These are phyloP conservation scores for Boulengerochromis microlepis DNA, from an alignment of 2,113 vertebrate species.

Conservation along the genomic window DNA sequence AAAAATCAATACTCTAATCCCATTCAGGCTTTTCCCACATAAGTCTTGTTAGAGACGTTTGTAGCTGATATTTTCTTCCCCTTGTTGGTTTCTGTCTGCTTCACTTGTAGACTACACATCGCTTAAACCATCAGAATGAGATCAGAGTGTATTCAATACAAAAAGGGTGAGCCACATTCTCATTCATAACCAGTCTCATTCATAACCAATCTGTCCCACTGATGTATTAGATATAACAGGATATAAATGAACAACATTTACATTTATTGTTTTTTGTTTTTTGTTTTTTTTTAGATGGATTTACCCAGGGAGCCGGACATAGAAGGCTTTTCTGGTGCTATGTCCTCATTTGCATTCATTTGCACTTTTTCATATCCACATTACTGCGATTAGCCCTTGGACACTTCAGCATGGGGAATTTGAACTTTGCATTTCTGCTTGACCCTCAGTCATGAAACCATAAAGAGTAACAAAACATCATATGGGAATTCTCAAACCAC, in stretches of 20 bases:
- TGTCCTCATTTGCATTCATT: not conserved
- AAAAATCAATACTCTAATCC: slow-evolving; percentile 45
- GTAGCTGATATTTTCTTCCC: slow-evolving; percentile 18
- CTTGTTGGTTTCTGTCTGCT: slow-evolving; percentile 8
- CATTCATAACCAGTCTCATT: not conserved
- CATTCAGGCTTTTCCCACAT: slow-evolving; percentile 37
- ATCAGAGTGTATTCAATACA: slow-evolving; percentile 2
- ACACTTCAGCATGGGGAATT: not conserved
- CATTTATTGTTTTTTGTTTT: not conserved
- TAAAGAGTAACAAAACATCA: not conserved
- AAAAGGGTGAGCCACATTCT: not conserved
- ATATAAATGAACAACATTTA: not conserved
- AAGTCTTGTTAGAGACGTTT: slow-evolving; percentile 41
- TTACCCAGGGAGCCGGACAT: not conserved
- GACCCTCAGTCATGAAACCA: not conserved
- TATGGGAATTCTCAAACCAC: not conserved
- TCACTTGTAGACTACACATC: not conserved
- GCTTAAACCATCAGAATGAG: slow-evolving; percentile 13
- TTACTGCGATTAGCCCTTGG: not conserved
- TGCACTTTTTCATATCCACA: not conserved
- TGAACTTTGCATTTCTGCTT: not conserved
- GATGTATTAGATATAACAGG: not conserved
- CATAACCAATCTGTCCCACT: not conserved
- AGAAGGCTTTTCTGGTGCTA: not conserved
- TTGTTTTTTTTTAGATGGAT: not conserved